Base-by-base conservation (phyloP, 2,113 vertebrate genomes). In the Crotalus helleri region DNA sequence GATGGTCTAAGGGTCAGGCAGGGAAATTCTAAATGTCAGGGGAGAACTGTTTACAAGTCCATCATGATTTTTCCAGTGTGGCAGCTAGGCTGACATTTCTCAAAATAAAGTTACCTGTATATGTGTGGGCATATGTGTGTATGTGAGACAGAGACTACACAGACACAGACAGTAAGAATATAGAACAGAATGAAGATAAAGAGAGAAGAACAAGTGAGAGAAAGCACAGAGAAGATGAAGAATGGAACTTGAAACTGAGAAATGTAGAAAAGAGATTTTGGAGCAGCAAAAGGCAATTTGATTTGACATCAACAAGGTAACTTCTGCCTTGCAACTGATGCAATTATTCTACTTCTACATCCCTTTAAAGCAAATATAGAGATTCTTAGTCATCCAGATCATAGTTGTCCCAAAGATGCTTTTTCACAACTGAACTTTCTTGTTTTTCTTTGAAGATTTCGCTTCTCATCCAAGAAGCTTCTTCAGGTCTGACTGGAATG, bases 1-100 rank as follows among this genome's bases (percentile, higher is more conserved):
- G 12, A 24, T 1, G 81, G 74, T 92, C 51, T 69, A 87, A 87
- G 74, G 74, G 93, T 69, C 88, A 93, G 89, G 81, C 57, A 21
- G 81, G 81, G 89, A 93, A 92, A 92, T 92, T 87, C 58, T 88
- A 92, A 87, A 92, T 91, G 81, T 90, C 93, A 87, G 58, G 58
- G 51, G 93, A 94, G 93, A 94, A 90, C 87, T 92, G 93, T 92
- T 92, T 92, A 90, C 91, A 94, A 90, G 91, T 90, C 81, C 88
- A 57, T 58, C 8, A 11, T 87, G 88, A 92, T 94, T 94, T 90
- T 92, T 57, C 17, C 81, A 74, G 57, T 13, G 39, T 90, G 88
- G 49, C 88, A 90, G 91, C 87, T 87, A 39, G 74, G 91, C 88
- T 94, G 93, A 93, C 91, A 93, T 92, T 93, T 92, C 91, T 90